A percentile compares a stretch with the other conserved stretches of the same genome.
These are phyloP conservation scores for Sinocyclocheilus anophthalmus DNA, from an alignment of 2,113 vertebrate genomes.

Conservation along the genomic window DNA sequence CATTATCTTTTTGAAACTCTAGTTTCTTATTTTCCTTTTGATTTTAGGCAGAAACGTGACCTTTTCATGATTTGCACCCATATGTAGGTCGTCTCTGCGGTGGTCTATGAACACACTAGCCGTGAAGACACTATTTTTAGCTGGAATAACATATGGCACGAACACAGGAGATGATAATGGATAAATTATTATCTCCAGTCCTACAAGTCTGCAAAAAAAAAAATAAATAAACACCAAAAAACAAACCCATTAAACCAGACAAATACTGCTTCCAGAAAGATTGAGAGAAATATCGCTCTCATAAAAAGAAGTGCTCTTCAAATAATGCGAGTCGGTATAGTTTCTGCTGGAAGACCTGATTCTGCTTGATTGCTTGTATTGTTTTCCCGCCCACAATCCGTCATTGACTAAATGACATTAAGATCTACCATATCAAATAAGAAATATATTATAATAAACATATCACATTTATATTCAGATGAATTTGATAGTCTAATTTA, in stretches of 20 bases:
- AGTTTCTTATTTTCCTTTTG: neutral
- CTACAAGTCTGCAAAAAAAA: neutral
- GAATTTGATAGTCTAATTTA: neutral
- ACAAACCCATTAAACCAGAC: neutral
- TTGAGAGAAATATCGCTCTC: neutral
- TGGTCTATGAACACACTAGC: neutral
- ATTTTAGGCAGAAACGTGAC: neutral
- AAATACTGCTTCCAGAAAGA: neutral
- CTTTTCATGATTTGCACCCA: neutral
- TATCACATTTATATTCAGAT: conserved; percentile 9
- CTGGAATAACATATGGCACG: neutral
- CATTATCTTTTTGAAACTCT: neutral
- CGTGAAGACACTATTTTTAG: conserved; percentile 9
- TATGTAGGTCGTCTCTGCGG: neutral
- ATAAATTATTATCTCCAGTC: neutral
- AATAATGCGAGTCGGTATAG: neutral
- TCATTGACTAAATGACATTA: neutral
- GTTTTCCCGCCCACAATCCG: neutral
- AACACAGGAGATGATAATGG: neutral
- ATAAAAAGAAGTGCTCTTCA: neutral
- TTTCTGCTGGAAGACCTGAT: neutral
- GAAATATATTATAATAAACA: neutral
- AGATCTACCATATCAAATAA: conserved; percentile 11
- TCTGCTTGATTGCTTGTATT: conserved; percentile 11
- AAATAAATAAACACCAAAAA: neutral